phyloP scores from a whole-genome alignment of 2,113 vertebrate genomes.

The Eira barbara region DNA sequence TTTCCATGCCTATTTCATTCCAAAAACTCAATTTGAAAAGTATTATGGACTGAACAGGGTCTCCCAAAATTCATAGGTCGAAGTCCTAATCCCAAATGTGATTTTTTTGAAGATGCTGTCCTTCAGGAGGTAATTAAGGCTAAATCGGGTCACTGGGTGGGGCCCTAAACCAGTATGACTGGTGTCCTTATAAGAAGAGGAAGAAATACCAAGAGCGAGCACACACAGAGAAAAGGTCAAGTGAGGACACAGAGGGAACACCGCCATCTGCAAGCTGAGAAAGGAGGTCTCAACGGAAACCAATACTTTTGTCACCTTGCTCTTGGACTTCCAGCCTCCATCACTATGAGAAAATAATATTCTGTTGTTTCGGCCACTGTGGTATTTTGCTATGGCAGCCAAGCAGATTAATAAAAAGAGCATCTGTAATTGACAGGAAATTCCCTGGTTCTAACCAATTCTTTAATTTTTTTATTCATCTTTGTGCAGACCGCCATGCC shows the following conservation, averaged over 20 bases:
- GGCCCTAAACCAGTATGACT: not conserved
- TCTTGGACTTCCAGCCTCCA: not conserved
- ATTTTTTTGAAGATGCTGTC: not conserved
- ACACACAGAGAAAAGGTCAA: not conserved
- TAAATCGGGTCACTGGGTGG: not conserved
- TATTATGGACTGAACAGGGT: not conserved
- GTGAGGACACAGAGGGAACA: not conserved
- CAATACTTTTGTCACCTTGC: not conserved
- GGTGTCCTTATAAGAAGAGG: not conserved
- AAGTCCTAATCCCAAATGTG: not conserved
- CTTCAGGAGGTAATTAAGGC: not conserved
- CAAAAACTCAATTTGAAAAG: not conserved
- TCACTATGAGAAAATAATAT: not conserved
- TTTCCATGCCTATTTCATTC: not conserved
- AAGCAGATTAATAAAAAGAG: not conserved
- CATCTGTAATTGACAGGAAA: not conserved
- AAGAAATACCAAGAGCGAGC: not conserved
- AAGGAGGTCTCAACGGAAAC: not conserved
- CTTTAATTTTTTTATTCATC: not conserved
- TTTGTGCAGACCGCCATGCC: not conserved
- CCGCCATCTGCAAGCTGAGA: not conserved
- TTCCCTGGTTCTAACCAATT: not conserved
- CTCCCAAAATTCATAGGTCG: not conserved
- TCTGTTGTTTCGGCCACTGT: not conserved
- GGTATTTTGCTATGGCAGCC: not conserved